These are phyloP conservation scores for Magallana gigas DNA, from an alignment of 1,140 invertebrate species.

Conservation along the genomic window DNA sequence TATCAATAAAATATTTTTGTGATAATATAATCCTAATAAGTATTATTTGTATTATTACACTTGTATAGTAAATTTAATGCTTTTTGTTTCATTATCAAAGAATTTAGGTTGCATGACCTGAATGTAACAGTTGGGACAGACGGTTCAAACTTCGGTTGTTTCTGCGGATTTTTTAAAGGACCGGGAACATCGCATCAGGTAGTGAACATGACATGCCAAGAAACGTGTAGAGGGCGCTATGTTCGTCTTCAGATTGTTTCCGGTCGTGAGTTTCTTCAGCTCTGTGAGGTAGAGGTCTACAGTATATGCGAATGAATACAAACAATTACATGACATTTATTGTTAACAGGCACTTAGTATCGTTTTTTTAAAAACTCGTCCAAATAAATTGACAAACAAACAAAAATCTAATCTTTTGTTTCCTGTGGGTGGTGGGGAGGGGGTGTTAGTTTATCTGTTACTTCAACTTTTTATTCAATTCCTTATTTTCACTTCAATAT, in stretches of 20 bases:
- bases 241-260: background rate
- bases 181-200: background rate
- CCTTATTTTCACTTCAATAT: too few species aligned
- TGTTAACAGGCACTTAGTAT: too few species aligned
- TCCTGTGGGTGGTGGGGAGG: too few species aligned
- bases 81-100: background rate
- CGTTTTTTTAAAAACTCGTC: too few species aligned
- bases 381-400: too few species aligned
- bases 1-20: too few species aligned
- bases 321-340: too few species aligned
- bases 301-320: background rate
- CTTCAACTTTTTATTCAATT: too few species aligned
- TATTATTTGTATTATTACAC: too few species aligned
- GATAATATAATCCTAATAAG: too few species aligned
- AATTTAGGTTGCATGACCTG: background rate
- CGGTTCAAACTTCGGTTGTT: background rate
- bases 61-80: background rate
- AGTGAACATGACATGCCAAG: background rate
- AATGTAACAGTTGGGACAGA: background rate
- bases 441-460: too few species aligned
- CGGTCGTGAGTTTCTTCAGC: background rate
- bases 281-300: background rate
- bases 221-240: constrained; percentile 1
- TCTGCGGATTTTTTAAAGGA: background rate
- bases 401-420: too few species aligned